Conservation (phyloP, 2,888 invertebrate species). For the Tipula vernalis region DNA sequence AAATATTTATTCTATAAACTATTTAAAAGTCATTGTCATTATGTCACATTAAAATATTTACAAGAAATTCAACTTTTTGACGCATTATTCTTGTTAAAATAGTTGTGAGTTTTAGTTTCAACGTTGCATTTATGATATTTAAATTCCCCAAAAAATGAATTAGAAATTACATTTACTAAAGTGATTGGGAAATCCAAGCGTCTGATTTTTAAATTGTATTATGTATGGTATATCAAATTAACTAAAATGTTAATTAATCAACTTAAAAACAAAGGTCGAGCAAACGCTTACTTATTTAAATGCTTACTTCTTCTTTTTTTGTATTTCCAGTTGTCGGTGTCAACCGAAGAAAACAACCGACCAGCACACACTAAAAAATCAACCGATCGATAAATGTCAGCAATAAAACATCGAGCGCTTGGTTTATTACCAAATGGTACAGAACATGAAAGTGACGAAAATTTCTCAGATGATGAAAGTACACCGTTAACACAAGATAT, state of each 20-base stretch:
- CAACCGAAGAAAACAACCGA: neutral
- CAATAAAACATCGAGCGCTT: slow-evolving; percentile 48
- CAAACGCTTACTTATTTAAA: neutral
- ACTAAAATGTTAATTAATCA: neutral
- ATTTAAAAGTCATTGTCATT: too few relatives aligned
- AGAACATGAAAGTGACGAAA: slow-evolving; percentile 52
- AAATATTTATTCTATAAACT: too few relatives aligned
- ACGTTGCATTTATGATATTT: too few relatives aligned
- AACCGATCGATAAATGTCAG: slow-evolving; percentile 38
- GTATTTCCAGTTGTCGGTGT: neutral
- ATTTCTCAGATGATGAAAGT: slow-evolving; percentile 77
- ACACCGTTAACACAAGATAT: slow-evolving; percentile 77
- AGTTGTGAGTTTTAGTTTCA: too few relatives aligned
- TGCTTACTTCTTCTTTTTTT: neutral
- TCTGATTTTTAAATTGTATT: too few relatives aligned
- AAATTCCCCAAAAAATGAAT: too few relatives aligned
- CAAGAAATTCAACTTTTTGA: too few relatives aligned
- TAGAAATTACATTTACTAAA: too few relatives aligned
- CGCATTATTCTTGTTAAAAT: too few relatives aligned
- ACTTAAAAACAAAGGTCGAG: neutral
- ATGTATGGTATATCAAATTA: neutral
- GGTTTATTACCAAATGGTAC: slow-evolving; percentile 32
- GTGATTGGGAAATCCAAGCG: too few relatives aligned
- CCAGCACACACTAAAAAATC: neutral
- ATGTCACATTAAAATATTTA: too few relatives aligned